phyloP scores from a whole-genome alignment of 2,113 vertebrate genomes.

The Podarcis muralis region DNA sequence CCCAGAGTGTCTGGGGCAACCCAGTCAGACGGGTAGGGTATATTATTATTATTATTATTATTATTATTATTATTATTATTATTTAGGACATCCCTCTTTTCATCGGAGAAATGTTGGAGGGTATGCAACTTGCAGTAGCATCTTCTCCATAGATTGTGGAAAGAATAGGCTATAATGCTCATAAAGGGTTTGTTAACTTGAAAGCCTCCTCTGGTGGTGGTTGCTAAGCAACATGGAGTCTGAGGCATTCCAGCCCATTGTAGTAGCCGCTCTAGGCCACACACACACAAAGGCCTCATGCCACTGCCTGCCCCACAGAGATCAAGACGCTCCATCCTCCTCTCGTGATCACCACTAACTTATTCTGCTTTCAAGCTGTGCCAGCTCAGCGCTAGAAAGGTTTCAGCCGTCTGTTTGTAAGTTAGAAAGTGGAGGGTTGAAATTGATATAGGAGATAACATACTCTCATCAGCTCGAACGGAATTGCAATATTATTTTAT shows the following conservation, averaged over 20 bases:
- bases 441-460: not conserved
- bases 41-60: no score
- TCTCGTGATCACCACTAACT: not conserved
- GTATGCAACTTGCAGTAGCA: not conserved
- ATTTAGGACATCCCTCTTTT: no score
- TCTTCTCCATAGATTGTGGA: no score
- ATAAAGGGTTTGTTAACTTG: not conserved
- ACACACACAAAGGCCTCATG: not conserved
- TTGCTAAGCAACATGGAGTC: not conserved
- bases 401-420: not conserved
- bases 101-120: no score
- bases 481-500: not conserved
- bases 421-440: not conserved
- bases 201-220: not conserved
- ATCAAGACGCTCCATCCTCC: not conserved
- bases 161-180: not conserved
- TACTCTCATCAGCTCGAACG: not conserved
- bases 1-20: no score
- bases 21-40: no score
- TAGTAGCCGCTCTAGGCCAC: not conserved
- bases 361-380: not conserved
- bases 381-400: not conserved
- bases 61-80: no score
- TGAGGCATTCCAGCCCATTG: not conserved
- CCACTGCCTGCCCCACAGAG: not conserved